Evolutionary conservation across 1,140 invertebrate species (phyloP).

Genomic region (Frieseomelitta varia): DNA sequence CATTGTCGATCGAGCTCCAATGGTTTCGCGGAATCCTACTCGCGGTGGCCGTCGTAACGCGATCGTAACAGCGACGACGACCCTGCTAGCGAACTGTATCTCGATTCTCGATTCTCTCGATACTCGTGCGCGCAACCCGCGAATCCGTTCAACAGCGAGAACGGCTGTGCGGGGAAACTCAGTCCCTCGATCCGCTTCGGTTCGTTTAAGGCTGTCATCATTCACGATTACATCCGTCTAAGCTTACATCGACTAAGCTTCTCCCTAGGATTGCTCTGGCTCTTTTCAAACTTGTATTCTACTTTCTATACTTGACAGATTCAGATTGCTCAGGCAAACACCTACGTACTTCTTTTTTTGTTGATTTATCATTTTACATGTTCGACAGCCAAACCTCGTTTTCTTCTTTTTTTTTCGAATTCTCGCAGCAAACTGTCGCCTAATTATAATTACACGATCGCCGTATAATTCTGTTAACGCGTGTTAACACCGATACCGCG

Average conservation of each 20-base stretch:
- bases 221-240: neutral
- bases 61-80: slow-evolving; percentile 53
- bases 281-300: no score
- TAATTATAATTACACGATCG: neutral
- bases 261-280: no score
- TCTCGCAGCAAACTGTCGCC: neutral
- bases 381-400: no score
- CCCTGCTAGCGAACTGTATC: slow-evolving; percentile 29
- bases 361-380: no score
- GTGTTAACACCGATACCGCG: neutral
- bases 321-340: no score
- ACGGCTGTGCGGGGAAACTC: neutral
- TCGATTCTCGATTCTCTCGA: neutral
- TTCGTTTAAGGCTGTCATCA: neutral
- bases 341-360: no score
- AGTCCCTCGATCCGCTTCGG: neutral
- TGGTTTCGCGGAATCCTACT: slow-evolving; percentile 57
- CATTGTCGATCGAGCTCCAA: slow-evolving; percentile 59
- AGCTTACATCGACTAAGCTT: no score
- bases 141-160: neutral
- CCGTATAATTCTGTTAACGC: neutral
- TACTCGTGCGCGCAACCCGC: neutral
- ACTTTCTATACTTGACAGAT: no score
- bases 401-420: neutral
- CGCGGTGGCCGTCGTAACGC: slow-evolving; percentile 19